phyloP scores from a whole-genome alignment of 2,113 vertebrate species.

The Hymenochirus boettgeri region DNA sequence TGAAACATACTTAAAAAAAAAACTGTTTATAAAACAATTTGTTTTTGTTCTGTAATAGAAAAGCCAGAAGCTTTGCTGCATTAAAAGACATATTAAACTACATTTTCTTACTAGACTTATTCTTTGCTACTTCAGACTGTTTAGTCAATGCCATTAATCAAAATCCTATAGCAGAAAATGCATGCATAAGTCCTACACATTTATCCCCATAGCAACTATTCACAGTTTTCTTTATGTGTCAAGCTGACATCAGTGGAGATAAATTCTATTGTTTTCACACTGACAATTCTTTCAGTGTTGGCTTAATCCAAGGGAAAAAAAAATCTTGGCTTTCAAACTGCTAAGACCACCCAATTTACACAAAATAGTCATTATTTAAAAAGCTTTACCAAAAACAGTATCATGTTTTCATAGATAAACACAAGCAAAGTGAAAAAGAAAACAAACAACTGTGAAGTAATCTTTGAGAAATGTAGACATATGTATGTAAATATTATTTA shows the following conservation, averaged over 20 bases:
- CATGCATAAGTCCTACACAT: slow-evolving; percentile 99
- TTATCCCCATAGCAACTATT: slow-evolving; percentile 98
- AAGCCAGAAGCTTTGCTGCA: slow-evolving; percentile 21
- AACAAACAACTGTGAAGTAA: too few relatives aligned
- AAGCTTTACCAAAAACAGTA: slow-evolving; percentile 16
- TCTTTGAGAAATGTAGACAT: too few relatives aligned
- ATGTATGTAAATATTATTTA: not conserved
- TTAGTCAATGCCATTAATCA: slow-evolving; percentile 83
- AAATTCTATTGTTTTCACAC: slow-evolving; percentile 93
- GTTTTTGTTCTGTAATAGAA: slow-evolving; percentile 41
- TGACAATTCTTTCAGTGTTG: slow-evolving; percentile 79
- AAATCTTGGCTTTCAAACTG: slow-evolving; percentile 61
- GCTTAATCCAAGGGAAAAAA: slow-evolving; percentile 76
- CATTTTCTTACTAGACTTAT: slow-evolving; percentile 53
- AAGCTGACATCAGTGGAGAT: slow-evolving; percentile 95
- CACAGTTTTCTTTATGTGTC: slow-evolving; percentile 98
- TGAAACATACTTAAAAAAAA: slow-evolving; percentile 48
- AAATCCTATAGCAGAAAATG: slow-evolving; percentile 87
- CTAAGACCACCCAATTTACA: slow-evolving; percentile 57
- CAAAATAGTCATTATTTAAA: slow-evolving; percentile 44
- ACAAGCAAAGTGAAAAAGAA: not conserved
- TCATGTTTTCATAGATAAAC: slow-evolving; percentile 4
- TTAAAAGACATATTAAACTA: slow-evolving; percentile 34
- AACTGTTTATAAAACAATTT: slow-evolving; percentile 32
- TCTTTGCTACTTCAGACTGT: slow-evolving; percentile 67